Conservation (phyloP, 2,888 invertebrate genomes). For the Drosophila pullipes region DNA sequence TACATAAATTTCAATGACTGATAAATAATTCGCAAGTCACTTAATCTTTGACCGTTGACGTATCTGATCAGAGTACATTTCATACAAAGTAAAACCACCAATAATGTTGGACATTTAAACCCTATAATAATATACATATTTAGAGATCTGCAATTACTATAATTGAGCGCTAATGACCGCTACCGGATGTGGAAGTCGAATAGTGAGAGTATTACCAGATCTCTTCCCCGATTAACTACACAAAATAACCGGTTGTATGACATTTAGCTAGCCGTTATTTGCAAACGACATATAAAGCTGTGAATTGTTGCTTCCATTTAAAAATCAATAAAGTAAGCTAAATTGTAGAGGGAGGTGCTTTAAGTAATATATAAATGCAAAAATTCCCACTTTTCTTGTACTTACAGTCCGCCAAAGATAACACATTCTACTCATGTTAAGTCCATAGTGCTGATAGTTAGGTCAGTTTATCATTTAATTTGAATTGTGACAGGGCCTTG, state of each 20-base stretch:
- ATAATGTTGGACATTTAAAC: constrained; percentile 15
- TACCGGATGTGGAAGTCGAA: constrained; percentile 52
- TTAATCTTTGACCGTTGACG: constrained; percentile 28
- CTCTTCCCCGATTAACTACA: constrained; percentile 11
- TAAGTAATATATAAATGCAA: constrained; percentile 3
- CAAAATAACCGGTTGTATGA: constrained; percentile 50
- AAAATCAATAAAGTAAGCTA: constrained; percentile 34
- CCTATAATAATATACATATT: constrained; percentile 37
- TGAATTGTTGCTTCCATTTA: constrained; percentile 18
- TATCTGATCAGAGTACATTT: background rate
- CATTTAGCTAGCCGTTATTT: constrained; percentile 25
- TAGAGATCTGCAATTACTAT: constrained; percentile 32
- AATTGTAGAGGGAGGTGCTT: constrained; percentile 19
- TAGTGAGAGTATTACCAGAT: constrained; percentile 34
- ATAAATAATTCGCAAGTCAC: constrained; percentile 8
- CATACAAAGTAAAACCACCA: background rate
- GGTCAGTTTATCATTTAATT: constrained; percentile 28
- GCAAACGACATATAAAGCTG: constrained; percentile 7
- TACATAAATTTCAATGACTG: background rate
- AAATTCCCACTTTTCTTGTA: constrained; percentile 2
- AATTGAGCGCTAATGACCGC: constrained; percentile 44
- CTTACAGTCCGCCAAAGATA: constrained; percentile 10
- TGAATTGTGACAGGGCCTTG: constrained; percentile 23
- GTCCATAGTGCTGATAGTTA: constrained; percentile 16
- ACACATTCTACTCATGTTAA: background rate